Evolutionary conservation across 2,797 vertebrate species (phyloP).

Genomic region (Gallinago stenura): DNA sequence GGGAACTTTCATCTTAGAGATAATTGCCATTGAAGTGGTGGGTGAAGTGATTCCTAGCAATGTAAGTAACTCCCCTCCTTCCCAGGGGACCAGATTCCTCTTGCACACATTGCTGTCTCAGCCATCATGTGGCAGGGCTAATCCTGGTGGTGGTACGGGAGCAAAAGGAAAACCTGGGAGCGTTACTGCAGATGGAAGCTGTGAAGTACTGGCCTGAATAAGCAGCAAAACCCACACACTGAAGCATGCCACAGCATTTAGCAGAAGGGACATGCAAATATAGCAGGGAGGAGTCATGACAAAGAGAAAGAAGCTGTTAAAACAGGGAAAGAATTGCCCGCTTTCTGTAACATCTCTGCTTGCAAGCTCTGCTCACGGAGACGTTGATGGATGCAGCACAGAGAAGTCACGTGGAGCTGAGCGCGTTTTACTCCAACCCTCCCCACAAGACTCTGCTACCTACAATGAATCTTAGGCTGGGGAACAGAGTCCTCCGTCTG

Average conservation of each 20-base stretch:
- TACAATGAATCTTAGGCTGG: not conserved
- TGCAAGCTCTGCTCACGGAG: not conserved
- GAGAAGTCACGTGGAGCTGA: not conserved
- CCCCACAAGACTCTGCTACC: not conserved
- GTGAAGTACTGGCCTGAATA: not conserved
- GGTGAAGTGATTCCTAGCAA: not conserved
- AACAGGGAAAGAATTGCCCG: not conserved
- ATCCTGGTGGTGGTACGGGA: not conserved
- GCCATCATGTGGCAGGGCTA: not conserved
- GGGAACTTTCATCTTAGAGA: not conserved
- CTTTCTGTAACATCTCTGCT: not conserved
- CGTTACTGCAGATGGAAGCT: not conserved
- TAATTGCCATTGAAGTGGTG: not conserved
- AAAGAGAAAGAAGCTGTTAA: constrained; percentile 9
- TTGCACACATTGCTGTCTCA: not conserved
- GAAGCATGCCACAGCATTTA: not conserved
- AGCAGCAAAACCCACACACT: not conserved
- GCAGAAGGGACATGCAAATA: not conserved
- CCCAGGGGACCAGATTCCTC: not conserved
- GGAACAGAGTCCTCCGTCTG: constrained; percentile 46
- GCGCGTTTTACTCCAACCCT: not conserved
- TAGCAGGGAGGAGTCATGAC: not conserved
- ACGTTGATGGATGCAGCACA: not conserved
- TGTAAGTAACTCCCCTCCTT: not conserved
- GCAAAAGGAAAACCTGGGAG: not conserved